phyloP scores from a whole-genome alignment of 2,888 invertebrate genomes.

The Parnassius mnemosyne region DNA sequence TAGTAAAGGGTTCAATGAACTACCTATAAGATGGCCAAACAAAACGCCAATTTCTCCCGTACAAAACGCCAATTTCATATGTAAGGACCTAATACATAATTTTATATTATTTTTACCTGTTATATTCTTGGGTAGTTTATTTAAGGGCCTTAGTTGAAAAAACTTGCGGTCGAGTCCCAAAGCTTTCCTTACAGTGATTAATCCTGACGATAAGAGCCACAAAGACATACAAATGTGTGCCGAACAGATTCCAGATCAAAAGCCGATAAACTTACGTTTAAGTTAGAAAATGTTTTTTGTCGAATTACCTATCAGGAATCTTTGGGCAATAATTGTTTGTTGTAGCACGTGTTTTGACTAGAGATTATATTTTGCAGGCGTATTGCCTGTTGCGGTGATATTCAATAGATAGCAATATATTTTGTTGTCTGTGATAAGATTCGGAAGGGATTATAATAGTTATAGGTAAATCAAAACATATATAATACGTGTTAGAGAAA shows the following conservation, averaged over 20 bases:
- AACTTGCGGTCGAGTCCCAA: slow-evolving; percentile 57
- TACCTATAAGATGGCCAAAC: too few relatives aligned
- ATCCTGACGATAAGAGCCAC: slow-evolving; percentile 60
- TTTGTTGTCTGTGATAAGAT: not conserved
- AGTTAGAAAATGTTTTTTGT: slow-evolving; percentile 61
- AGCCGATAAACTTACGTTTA: slow-evolving; percentile 73
- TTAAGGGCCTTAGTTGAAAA: slow-evolving; percentile 44
- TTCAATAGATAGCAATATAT: slow-evolving; percentile 11
- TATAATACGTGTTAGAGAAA: too few relatives aligned
- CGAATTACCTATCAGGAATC: slow-evolving; percentile 60
- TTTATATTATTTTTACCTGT: too few relatives aligned
- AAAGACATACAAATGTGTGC: slow-evolving; percentile 73
- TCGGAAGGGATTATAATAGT: too few relatives aligned
- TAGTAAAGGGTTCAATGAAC: too few relatives aligned
- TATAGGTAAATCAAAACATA: too few relatives aligned
- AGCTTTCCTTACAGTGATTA: slow-evolving; percentile 66
- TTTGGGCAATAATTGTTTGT: slow-evolving; percentile 45
- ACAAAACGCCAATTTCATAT: too few relatives aligned
- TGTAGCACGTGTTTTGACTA: slow-evolving; percentile 71
- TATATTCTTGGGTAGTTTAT: slow-evolving; percentile 43
- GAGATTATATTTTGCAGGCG: slow-evolving; percentile 56
- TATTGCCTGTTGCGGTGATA: slow-evolving; percentile 34
- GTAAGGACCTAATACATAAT: too few relatives aligned
- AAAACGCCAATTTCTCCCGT: too few relatives aligned
- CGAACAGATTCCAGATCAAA: slow-evolving; percentile 74